Base-by-base conservation (phyloP, 1,140 invertebrate species). In the Plectrocnemia conspersa region DNA sequence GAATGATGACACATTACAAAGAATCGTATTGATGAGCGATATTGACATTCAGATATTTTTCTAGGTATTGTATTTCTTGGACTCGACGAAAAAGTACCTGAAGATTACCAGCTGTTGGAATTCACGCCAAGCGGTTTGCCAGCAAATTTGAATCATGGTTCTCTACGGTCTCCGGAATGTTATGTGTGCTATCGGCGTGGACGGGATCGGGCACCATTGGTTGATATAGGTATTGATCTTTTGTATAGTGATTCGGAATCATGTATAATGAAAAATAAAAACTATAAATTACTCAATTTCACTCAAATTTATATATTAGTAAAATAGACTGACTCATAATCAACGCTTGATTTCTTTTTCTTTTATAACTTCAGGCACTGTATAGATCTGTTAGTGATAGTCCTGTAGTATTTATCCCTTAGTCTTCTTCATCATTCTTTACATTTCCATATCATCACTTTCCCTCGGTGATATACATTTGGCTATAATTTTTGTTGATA, bases 111-210 rank as follows among this genome's bases (percentile, higher is more conserved):
- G 40, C 75, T 91, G 16, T 77, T 99, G n/a, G 87, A 91, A 56
- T 73, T 79, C 32, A 98, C 96, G 2, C 91, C 93, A 6, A 81
- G 83, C 15, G 91, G 91, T 2, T 74, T 91, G 54, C 80, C 82
- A 10, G 97, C 97, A 0, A 92, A 99, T 74, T 77, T 99, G 24
- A 99, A 99, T 73, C 92, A 97, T 83, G 97, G 96, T 15, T 96
- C 93, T 63, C 78, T 99, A 59, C 80, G 93, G 35, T 90, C 91
- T 50, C 86, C 88, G 16, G 90, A 95, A 71, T 93, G 96, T 70
- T 98, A 83, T 73, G 78, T 99, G 19, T 98, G 95, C 71, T 94
- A 87, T 69, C 79, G 84, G 62, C 77, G 97, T 58, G 93, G 97
- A 16, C 79, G 89, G 59, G 92, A 98, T 68, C 94, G 93, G 70